phyloP scores from a whole-genome alignment of 2,888 invertebrate species.

The Thyatira batis region DNA sequence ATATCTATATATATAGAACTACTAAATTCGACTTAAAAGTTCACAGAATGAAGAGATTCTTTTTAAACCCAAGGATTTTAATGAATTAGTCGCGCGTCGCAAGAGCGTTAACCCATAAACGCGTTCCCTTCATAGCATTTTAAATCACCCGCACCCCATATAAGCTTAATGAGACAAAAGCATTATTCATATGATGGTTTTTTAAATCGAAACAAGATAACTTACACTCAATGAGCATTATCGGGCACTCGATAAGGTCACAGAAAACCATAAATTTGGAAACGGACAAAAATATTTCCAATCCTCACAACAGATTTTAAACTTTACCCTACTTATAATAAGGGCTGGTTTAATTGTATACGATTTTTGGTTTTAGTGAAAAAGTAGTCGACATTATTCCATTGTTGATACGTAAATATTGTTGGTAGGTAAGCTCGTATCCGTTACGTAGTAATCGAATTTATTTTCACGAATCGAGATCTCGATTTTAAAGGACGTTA shows the following conservation, averaged over 20 bases:
- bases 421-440: constrained; percentile 26
- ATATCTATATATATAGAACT: too few species aligned
- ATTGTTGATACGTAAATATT: constrained; percentile 31
- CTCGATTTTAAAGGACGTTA: constrained; percentile 35
- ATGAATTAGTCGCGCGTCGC: constrained; percentile 38
- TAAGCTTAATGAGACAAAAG: constrained; percentile 76
- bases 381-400: constrained; percentile 31
- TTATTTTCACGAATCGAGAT: constrained; percentile 42
- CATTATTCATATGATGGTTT: constrained; percentile 64
- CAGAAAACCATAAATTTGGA: constrained; percentile 67
- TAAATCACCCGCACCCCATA: constrained; percentile 64
- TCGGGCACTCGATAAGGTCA: constrained; percentile 64
- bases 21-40: too few species aligned
- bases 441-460: constrained; percentile 36
- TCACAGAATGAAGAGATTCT: constrained; percentile 11
- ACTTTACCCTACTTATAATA: background rate
- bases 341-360: background rate
- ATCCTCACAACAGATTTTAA: background rate
- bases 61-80: constrained; percentile 23
- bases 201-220: constrained; percentile 64
- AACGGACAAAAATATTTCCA: constrained; percentile 25
- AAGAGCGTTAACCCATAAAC: constrained; percentile 32
- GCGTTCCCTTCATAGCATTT: constrained; percentile 37
- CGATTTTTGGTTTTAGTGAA: constrained; percentile 17
- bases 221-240: constrained; percentile 70